Conservation (phyloP, 1,140 invertebrate genomes). For the Pseudomyrmex sp. region DNA sequence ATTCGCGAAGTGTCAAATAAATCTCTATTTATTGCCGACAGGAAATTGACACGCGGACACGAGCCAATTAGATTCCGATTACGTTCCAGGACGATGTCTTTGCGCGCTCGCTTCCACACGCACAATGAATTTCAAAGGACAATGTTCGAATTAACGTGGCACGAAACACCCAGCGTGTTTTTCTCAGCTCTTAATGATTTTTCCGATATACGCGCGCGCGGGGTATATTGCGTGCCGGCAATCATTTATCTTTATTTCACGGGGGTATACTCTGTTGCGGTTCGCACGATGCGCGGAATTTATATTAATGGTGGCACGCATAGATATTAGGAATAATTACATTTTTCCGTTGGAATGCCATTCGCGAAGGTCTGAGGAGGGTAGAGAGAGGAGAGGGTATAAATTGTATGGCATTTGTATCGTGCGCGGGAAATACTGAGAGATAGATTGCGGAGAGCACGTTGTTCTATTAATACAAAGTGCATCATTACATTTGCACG, state of each 20-base stretch:
- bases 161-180: constrained; percentile 22
- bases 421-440: not conserved
- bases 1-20: not conserved
- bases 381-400: not conserved
- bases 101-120: not conserved
- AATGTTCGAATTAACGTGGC: constrained; percentile 17
- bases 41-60: too few species aligned
- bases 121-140: constrained; percentile 21
- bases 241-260: constrained; percentile 68
- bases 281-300: constrained; percentile 72
- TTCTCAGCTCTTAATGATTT: constrained; percentile 49
- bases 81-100: not conserved
- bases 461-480: constrained; percentile 6
- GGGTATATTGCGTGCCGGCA: constrained; percentile 42
- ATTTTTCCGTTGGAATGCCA: constrained; percentile 70
- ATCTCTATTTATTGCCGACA: too few species aligned
- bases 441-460: constrained; percentile 22
- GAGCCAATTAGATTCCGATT: too few species aligned
- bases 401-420: constrained; percentile 28
- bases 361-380: too few species aligned
- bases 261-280: constrained; percentile 61
- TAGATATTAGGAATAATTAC: constrained; percentile 76
- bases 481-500: not conserved
- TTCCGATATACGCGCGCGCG: constrained; percentile 19
- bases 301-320: constrained; percentile 74